Evolutionary conservation across 2,888 invertebrate genomes (phyloP), one percentile per base, ranked within the genome.

Genomic region (Troides helena): DNA sequence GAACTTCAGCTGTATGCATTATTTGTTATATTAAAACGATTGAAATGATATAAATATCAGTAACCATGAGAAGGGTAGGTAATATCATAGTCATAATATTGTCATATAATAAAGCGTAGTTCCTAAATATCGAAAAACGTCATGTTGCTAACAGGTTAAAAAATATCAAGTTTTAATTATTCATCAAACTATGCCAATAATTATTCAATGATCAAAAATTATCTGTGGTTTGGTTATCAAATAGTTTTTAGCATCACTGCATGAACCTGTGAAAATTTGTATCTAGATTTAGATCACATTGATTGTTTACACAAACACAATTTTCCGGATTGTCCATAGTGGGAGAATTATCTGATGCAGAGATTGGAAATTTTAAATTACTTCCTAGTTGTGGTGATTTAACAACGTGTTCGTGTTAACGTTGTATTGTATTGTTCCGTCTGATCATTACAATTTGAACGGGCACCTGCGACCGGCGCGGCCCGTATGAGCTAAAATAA

Each of bases 401-500:
- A 71, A 71, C 67, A 70, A 58, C 66, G 70, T 71, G 71, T 70
- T 66, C 57, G 66, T 69, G 62, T 70, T 70, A 66, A 63, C 66
- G 62, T 43, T 70, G 69, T 64, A 82, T 80, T 77, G 82, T 76
- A 82, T 81, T 83, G 84, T 82, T 80, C 81, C 80, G 80, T 82
- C 83, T 83, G 83, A 85, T 86, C 83, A 86, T 85, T 84, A 83
- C 81, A 82, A 84, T 80, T 78, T 77, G 71, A 74, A 77, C 74
- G 75, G 70, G 79, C 86, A 90, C 88, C 91, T 92, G 91, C 81
- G 85, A 74, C 84, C 80, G 77, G 73, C 75, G 78, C 80, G 79
- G 80, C 78, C 83, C 81, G 84, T 82, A 85, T 83, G 83, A 82
- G 84, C 85, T 87, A 85, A 88, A 90, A 90, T 89, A 86, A 88